Conservation (phyloP, 2,888 invertebrate species). For the Chironomus tentans region DNA sequence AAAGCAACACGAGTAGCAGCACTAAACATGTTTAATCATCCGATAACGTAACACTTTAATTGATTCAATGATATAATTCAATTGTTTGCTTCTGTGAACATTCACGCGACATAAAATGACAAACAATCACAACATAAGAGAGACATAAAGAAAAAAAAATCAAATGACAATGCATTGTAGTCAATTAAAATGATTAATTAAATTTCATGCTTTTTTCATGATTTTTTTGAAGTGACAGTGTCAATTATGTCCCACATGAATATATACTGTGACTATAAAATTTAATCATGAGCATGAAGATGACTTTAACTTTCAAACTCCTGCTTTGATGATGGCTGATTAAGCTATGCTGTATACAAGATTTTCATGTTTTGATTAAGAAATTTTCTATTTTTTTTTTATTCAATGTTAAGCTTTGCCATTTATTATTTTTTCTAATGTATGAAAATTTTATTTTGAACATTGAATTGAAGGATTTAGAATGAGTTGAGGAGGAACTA, state of each 20-base stretch:
- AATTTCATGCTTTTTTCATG: not conserved
- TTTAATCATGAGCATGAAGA: not conserved
- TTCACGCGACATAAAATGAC: not conserved
- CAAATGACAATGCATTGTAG: not conserved
- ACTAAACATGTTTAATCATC: not conserved
- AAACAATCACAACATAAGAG: not conserved
- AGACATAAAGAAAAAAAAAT: too few relatives aligned
- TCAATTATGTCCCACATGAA: not conserved
- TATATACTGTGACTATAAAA: not conserved
- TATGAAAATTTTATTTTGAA: not conserved
- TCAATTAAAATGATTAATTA: not conserved
- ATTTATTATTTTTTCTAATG: not conserved
- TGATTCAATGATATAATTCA: constrained; percentile 25
- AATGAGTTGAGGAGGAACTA: too few relatives aligned
- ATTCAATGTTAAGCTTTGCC: not conserved
- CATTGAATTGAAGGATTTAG: not conserved
- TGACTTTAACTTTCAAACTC: not conserved
- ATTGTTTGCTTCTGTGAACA: constrained; percentile 17
- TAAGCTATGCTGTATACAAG: not conserved
- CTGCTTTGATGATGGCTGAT: not conserved
- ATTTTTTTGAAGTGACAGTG: not conserved
- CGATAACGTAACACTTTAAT: constrained; percentile 20
- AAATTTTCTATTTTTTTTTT: not conserved
- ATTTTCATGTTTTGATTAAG: not conserved
- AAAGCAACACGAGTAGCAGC: too few relatives aligned